Base-by-base conservation (phyloP, 2,888 invertebrate species). In the Antheraea yamamai region DNA sequence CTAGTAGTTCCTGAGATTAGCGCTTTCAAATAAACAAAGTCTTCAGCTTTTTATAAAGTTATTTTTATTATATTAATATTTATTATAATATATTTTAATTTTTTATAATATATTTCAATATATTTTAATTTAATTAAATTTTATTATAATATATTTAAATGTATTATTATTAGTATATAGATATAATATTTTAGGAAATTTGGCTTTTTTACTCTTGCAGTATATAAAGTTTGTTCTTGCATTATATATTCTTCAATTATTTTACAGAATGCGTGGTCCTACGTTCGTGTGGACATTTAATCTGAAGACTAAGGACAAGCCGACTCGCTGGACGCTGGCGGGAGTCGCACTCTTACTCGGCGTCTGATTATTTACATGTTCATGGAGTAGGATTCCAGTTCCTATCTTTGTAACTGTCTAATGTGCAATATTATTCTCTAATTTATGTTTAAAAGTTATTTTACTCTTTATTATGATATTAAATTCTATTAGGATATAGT, bases 281-380 rank as follows among this genome's bases (percentile, higher is more conserved):
- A 99, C 99, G 0, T 99, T 97, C 86, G 98, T 99, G 18, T 99
- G 99, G 99, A 98, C 98, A 0, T 99, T 99, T 89, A 98, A 98
- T 91, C 94, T 99, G 77, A 98, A 97, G 94, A 98, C 98, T 20
- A 97, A 96, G 87, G 98, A 98, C 83, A 98, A 97, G 81, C 96
- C 98, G 0, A 96, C 98, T 0, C 98, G 98, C 85, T 99, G 99
- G 99, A 97, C 98, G 12, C 95, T 99, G 71, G 99, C 98, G 6
- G 99, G 99, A 4, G 99, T 99, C 0, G 98, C 98, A 4, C 96
- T 99, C 68, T 92, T 99, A 73, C 95, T 99, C 73, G 98, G 98
- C 87, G 96, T 97, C 79, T 98, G 96, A 83, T 61, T 47, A 58
- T 55, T 23, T 7, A 52, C 61, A 26, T 26, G n/a, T 18, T 4